Evolutionary conservation across 37 sponge, comb jelly and placozoan genomes (phyloP).

Genomic region (Beroe forskalii): DNA sequence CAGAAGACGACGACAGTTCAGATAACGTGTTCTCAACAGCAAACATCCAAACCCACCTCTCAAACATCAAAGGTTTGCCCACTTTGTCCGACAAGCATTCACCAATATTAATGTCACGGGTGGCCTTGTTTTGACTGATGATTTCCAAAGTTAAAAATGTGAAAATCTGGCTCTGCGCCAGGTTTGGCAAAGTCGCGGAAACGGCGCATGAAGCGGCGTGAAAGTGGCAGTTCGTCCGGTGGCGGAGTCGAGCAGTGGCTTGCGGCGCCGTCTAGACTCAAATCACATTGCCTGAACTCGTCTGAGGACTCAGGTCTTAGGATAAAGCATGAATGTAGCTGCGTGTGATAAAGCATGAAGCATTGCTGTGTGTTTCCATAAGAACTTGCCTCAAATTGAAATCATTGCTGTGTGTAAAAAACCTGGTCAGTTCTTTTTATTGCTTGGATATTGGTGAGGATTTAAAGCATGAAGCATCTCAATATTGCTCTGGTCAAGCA

Average conservation of each 20-base stretch:
- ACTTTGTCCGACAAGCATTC: too few relatives aligned
- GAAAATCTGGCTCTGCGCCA: too few relatives aligned
- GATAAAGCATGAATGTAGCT: background rate
- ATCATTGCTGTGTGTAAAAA: too few relatives aligned
- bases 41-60: constrained; percentile 22
- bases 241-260: background rate
- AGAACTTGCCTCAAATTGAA: too few relatives aligned
- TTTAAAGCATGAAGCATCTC: too few relatives aligned
- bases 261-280: background rate
- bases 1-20: constrained; percentile 19
- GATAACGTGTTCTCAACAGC: constrained; percentile 48
- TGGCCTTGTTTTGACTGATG: too few relatives aligned
- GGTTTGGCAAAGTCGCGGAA: background rate
- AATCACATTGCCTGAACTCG: constrained; percentile 10
- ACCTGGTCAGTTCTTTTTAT: too few relatives aligned
- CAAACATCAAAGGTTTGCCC: constrained; percentile 59
- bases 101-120: too few relatives aligned
- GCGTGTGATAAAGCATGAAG: background rate
- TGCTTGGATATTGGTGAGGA: too few relatives aligned
- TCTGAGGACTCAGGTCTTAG: background rate
- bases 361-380: too few relatives aligned
- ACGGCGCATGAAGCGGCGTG: background rate
- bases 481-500: too few relatives aligned
- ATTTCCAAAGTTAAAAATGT: too few relatives aligned
- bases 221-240: background rate